Conservation (phyloP, 1,140 invertebrate species). For the Pogonus chalceus region DNA sequence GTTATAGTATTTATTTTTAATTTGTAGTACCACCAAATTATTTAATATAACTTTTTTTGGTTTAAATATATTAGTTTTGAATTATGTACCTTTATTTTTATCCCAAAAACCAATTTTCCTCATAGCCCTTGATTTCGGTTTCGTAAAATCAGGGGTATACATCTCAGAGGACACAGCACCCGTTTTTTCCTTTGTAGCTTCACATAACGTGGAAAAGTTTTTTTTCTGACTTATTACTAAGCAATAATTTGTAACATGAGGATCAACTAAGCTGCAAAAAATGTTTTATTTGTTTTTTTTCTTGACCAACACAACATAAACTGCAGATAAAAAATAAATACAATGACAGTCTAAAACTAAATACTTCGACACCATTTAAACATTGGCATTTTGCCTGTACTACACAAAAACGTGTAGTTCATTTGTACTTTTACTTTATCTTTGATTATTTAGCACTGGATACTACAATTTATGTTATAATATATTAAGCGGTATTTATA, state of each 20-base stretch:
- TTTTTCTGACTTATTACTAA: slow-evolving; percentile 44
- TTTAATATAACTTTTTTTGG: too few species aligned
- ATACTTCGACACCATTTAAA: not conserved
- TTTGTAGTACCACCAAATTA: too few species aligned
- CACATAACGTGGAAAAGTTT: slow-evolving; percentile 45
- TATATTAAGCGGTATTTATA: too few species aligned
- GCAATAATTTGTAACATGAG: slow-evolving; percentile 46
- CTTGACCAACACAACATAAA: not conserved
- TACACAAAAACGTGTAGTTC: not conserved
- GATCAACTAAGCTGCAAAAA: slow-evolving; percentile 43
- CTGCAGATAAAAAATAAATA: too few species aligned
- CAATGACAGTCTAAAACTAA: too few species aligned
- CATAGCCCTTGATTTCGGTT: not conserved
- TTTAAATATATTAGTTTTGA: too few species aligned
- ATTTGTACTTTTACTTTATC: too few species aligned
- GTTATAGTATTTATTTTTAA: too few species aligned
- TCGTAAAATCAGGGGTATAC: slow-evolving; percentile 9
- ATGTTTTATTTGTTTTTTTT: not conserved
- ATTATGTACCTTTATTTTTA: not conserved
- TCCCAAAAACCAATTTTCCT: not conserved
- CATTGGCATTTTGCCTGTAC: not conserved
- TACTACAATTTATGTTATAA: too few species aligned
- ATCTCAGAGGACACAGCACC: slow-evolving; percentile 20
- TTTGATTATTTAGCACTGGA: too few species aligned
- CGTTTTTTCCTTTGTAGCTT: slow-evolving; percentile 35